phyloP scores from a whole-genome alignment of 1,140 invertebrate genomes.

The Melanaphis sacchari region DNA sequence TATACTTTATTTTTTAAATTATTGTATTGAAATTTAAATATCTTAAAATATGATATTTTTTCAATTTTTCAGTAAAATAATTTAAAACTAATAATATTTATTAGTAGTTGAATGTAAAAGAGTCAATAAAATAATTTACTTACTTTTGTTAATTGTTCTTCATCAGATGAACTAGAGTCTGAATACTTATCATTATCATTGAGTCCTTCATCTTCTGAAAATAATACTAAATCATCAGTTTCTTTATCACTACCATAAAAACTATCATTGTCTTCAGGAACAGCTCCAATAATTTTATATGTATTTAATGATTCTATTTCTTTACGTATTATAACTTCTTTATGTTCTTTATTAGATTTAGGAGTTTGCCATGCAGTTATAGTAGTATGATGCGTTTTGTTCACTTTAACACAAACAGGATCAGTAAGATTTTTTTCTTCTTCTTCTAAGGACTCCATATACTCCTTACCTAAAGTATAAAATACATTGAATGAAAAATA shows the following conservation, averaged over 20 bases:
- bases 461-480: slow-evolving; percentile 45
- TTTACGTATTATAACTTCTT: slow-evolving; percentile 62
- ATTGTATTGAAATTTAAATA: neutral
- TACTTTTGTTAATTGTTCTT: slow-evolving; percentile 60
- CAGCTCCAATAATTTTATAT: slow-evolving; percentile 61
- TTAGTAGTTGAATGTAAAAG: neutral
- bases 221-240: slow-evolving; percentile 72
- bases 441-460: slow-evolving; percentile 29
- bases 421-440: slow-evolving; percentile 14
- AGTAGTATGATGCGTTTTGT: slow-evolving; percentile 49
- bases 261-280: slow-evolving; percentile 67
- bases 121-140: neutral
- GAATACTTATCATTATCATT: slow-evolving; percentile 65
- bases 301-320: slow-evolving; percentile 62
- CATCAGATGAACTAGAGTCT: slow-evolving; percentile 63
- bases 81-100: neutral
- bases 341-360: slow-evolving; percentile 50
- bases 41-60: neutral
- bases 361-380: slow-evolving; percentile 47
- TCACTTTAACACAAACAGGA: slow-evolving; percentile 48
- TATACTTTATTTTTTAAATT: too few relatives aligned
- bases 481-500: slow-evolving; percentile 35
- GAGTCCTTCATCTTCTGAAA: slow-evolving; percentile 72
- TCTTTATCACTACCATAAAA: slow-evolving; percentile 74
- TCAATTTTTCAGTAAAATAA: neutral